Evolutionary conservation across 2,888 invertebrate genomes (phyloP).

Genomic region (Lasioglossum calceatum): DNA sequence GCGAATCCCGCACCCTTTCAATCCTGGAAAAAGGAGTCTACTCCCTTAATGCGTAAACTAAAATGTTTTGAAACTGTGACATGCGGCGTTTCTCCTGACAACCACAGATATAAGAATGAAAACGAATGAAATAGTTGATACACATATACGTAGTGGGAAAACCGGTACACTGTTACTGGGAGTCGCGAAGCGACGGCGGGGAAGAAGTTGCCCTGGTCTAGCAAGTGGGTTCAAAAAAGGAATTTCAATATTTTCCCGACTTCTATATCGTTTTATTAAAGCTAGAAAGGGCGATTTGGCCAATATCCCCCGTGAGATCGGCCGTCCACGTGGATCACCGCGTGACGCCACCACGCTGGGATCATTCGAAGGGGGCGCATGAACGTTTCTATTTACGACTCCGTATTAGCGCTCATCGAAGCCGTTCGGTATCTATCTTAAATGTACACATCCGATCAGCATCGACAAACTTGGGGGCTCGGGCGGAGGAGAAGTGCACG

Average conservation of each 20-base stretch:
- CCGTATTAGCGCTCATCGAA: slow-evolving; percentile 50
- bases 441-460: slow-evolving; percentile 59
- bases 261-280: background rate
- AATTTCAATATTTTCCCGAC: background rate
- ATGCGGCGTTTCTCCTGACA: too few species aligned
- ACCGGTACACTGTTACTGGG: too few species aligned
- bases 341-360: slow-evolving; percentile 2
- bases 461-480: slow-evolving; percentile 23
- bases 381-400: slow-evolving; percentile 44
- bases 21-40: too few species aligned
- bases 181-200: too few species aligned
- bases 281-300: too few species aligned
- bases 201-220: too few species aligned
- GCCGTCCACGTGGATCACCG: background rate
- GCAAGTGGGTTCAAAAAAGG: background rate
- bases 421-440: slow-evolving; percentile 46
- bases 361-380: slow-evolving; percentile 24
- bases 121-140: too few species aligned
- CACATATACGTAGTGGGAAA: too few species aligned
- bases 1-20: too few species aligned
- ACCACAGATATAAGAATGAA: background rate
- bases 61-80: too few species aligned
- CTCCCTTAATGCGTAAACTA: too few species aligned
- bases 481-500: background rate
- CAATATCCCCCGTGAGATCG: background rate